Percentiles rank a stretch among this genome's conserved stretches.
phyloP scores from a whole-genome alignment of 30 jellyfish, hydroid and myxozoan species.

The Turritopsis rubra region DNA sequence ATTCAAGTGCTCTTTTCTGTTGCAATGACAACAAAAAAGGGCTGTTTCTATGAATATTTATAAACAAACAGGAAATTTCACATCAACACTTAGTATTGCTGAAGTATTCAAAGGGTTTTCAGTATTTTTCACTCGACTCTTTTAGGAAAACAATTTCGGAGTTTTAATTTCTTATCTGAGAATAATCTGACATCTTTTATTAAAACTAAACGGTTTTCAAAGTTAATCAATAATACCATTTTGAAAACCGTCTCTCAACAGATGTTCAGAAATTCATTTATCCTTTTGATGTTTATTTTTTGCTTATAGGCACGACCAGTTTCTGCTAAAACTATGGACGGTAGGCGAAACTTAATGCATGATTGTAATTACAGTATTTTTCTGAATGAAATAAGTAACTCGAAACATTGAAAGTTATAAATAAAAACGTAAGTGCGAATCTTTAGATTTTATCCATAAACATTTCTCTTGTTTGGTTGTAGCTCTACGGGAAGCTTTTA shows the following conservation, averaged over 20 bases:
- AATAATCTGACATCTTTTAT: not conserved
- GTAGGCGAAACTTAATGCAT: no score
- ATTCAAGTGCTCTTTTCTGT: not conserved
- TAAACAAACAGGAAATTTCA: not conserved
- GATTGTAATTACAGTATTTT: no score
- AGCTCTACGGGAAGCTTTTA: slow-evolving; percentile 21
- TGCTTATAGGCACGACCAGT: slow-evolving; percentile 28
- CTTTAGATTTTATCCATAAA: not conserved
- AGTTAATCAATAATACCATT: not conserved
- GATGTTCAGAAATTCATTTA: not conserved
- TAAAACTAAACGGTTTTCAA: not conserved
- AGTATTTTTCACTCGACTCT: not conserved
- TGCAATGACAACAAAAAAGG: not conserved
- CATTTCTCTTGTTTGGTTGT: no score
- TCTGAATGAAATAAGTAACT: no score
- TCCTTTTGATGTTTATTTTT: not conserved
- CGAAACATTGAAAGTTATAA: no score
- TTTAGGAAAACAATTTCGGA: not conserved
- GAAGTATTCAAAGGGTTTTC: not conserved
- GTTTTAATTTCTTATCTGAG: not conserved
- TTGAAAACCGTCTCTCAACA: not conserved
- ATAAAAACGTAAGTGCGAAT: no score
- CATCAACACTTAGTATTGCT: not conserved
- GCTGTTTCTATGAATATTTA: not conserved
- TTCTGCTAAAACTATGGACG: slow-evolving; percentile 29